Evolutionary conservation across 2,888 invertebrate genomes (phyloP), one percentile per base, ranked within the genome.

Genomic region (Ophion obscuratus): DNA sequence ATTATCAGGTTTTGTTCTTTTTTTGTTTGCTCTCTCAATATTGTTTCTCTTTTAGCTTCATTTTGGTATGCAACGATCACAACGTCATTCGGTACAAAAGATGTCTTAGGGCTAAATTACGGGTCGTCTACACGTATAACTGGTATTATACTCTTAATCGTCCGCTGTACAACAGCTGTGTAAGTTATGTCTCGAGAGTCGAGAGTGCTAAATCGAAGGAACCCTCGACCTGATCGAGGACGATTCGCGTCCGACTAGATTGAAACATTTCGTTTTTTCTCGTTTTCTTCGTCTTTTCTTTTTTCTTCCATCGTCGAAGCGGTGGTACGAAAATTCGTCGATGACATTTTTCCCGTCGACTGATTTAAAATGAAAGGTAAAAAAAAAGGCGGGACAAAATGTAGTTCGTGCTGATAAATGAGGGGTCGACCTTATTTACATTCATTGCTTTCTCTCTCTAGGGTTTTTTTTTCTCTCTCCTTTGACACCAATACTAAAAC

Each of bases 1-100:
- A 17, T 53, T 40, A 2, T 20, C 71, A 71, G 44, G 40, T 64
- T 44, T 61, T 47, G 5, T 47, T 64, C 2, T 71, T 53, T 2
- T 53, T 53, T 53, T 53, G 6, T 1, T 47, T 47, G 47, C 14
- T 53, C 17, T 53, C 14, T 53, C 2, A 53, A 53, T 53, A 14
- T 53, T 53, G 53, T 53, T 53, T 53, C 14, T 47, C 74, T 53
- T 44, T 68, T 81, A 9, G 9, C 20, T 27, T 47, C 57, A 40
- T 88, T 89, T 91, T 91, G 89, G 88, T 90, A 86, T 77, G 81
- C 78, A 64, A 87, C 88, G 87, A 91, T 91, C 91, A 89, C 90
- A 91, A 81, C 75, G 53, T 31, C 77, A 70, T 83, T 86, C 88
- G 87, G 90, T 90, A 90, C 89, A 91, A 92, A 91, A 91, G 89